Base-by-base conservation (phyloP, 1,140 invertebrate species). In the Octopus bimaculoides region DNA sequence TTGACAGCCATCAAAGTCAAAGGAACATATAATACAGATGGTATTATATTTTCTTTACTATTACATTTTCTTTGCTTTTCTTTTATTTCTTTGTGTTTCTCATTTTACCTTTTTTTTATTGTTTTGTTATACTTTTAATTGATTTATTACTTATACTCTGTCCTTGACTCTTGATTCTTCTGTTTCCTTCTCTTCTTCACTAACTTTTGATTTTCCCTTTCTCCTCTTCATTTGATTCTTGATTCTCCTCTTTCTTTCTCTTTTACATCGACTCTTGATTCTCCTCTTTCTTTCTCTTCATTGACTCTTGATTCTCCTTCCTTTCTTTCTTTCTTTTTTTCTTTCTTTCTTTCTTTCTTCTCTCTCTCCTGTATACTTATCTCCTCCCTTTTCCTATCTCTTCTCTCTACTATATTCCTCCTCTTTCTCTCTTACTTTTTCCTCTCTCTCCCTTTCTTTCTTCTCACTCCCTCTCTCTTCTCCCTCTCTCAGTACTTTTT, bases 1-100 rank as follows among this genome's bases (percentile, higher is more conserved):
- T 86, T 99, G 52, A 98, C 97, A 0, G 93, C 96, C 0, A 95
- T 99, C 75, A 97, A 96, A 91, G 97, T 99, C 79, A 92, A 96
- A 61, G 97, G 94, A 55, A 98, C 96, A 0, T 99, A 98, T 87
- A 94, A 94, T 5, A 92, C 93, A 84, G 92, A 92, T 92, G 92
- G 94, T 93, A 87, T 10, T 61, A 12, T 1, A 12, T 61, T 17
- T 17, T 61, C 26, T 41, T 41, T 41, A 41, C 26, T 41, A 41
- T 41, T 41, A 41, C 3, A 41, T 41, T 41, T 41, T 61, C 17
- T 61, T 61, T 61, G 9, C 17, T 12, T 61, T 61, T 61, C 26
- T 41, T 41, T 41, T 61, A 12, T 61, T 61, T 61, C 56, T 17
- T 61, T n/a, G n/a, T n/a, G n/a, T n/a, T n/a, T n/a, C n/a, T n/a